Conservation (phyloP, 2,113 vertebrate species). For the Elachura formosa region DNA sequence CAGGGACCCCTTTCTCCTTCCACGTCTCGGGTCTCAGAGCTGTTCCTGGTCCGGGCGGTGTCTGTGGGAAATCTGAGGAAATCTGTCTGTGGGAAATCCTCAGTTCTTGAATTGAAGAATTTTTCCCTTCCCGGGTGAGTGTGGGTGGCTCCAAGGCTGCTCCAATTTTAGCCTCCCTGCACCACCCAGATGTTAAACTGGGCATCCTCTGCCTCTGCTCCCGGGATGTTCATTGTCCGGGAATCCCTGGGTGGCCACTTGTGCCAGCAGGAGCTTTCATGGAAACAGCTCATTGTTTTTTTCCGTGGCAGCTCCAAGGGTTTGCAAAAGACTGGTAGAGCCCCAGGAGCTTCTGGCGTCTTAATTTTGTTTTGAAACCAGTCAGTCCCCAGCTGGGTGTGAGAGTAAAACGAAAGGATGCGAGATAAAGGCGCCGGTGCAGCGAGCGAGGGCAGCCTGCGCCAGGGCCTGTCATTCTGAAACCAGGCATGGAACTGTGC, state of each 20-base stretch:
- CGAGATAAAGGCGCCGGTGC: neutral
- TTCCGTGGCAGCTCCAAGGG: neutral
- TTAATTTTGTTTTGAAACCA: neutral
- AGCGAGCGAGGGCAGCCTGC: neutral
- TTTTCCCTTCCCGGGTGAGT: neutral
- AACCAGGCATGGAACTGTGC: constrained; percentile 64
- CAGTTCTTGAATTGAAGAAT: too few relatives aligned
- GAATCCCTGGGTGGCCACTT: neutral
- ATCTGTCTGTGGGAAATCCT: neutral
- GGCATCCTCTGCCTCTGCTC: neutral
- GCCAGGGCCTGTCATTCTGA: constrained; percentile 60
- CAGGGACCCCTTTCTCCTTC: neutral
- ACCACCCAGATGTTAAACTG: neutral
- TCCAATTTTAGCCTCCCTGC: neutral
- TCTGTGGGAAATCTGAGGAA: neutral
- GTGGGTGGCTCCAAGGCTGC: neutral
- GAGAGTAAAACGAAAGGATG: constrained; percentile 29
- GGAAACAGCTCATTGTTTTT: neutral
- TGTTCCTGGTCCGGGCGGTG: fast-evolving
- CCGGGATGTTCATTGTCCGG: neutral
- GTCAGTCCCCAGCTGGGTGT: neutral
- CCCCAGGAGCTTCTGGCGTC: constrained; percentile 1
- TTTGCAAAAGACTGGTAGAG: neutral
- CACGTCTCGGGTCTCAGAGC: fast-evolving
- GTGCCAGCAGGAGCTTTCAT: neutral